Base-by-base conservation (phyloP, 2,113 vertebrate species). In the Catharus bicknelli region DNA sequence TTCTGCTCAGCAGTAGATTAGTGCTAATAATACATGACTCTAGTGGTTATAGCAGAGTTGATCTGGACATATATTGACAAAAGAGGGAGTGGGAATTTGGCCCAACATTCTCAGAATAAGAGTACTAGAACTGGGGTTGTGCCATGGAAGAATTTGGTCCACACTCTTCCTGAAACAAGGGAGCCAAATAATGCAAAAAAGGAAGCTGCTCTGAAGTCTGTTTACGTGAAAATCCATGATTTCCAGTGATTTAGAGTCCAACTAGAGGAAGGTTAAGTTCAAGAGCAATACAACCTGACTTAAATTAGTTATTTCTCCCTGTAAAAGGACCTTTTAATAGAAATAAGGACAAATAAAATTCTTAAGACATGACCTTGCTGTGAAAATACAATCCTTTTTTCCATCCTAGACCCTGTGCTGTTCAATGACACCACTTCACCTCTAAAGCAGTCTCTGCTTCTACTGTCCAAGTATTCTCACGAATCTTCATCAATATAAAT, bases 311-410 rank as follows among this genome's bases (percentile, higher is more conserved):
- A 81, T 81, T 90, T 95, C 72, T 86, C 87, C 36, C 53, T 75
- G 57, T 64, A 70, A 94, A 91, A 91, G 64, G 68, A 75, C 53
- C 63, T 89, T 77, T 90, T 78, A 82, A 75, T 42, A 78, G 77
- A 92, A 95, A 95, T 45, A 21, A 74, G 51, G 38, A 64, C 3
- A 3, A 84, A 86, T 64, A 91, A 91, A 93, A 68, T 67, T 76
- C 79, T 86, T 87, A 40, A 82, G 27, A 67, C 40, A n/a, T 47
- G 76, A 61, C 54, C 53, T 88, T 90, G 70, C 64, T 74, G 72
- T 81, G 59, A 76, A 94, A 93, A 90, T 90, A 75, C 16, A 83
- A 70, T 57, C 80, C 32, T 93, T 74, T 68, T 86, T 93, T 81
- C 36, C 59, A 75, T 69, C 79, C 88, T 84, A 88, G 73, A 73